A percentile compares a stretch with the other conserved stretches of the same genome.
These are phyloP conservation scores for Cololabis saira DNA, from an alignment of 2,113 vertebrate genomes.

Conservation along the genomic window DNA sequence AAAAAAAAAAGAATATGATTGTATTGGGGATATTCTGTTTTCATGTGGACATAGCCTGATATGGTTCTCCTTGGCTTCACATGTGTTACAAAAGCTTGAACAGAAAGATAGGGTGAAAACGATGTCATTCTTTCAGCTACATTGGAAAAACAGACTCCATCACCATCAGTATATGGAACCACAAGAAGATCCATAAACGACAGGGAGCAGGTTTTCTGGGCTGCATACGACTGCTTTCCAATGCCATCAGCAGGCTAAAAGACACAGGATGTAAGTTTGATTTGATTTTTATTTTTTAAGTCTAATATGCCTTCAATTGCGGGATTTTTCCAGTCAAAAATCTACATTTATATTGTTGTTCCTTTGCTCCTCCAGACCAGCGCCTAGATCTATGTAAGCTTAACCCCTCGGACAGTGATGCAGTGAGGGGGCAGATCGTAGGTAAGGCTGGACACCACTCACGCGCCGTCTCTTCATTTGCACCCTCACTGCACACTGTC, in stretches of 20 bases:
- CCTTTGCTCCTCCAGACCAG: conserved; percentile 86
- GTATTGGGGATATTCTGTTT: no score
- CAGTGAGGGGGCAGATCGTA: conserved; percentile 97
- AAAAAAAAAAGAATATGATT: no score
- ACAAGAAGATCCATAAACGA: conserved; percentile 99
- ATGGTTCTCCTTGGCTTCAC: not conserved
- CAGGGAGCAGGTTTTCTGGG: conserved; percentile 97
- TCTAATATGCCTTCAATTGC: not conserved
- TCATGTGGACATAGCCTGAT: not conserved
- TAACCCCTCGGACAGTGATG: conserved; percentile 95
- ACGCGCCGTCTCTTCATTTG: not conserved
- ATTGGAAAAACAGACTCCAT: conserved; percentile 97
- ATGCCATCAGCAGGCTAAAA: conserved; percentile 96
- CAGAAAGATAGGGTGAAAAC: not conserved
- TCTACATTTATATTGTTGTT: not conserved
- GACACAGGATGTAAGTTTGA: conserved; percentile 94
- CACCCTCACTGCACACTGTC: not conserved
- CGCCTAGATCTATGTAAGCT: conserved; percentile 99
- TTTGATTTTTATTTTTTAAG: not conserved
- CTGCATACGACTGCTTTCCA: conserved; percentile 94
- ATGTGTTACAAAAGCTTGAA: not conserved
- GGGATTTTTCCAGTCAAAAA: not conserved
- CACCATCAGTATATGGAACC: conserved; percentile 99
- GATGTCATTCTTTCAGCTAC: conserved; percentile 76
- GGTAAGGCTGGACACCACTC: conserved; percentile 81